These are phyloP conservation scores for Rattus rattus DNA, from an alignment of 2,113 vertebrate species.

Conservation along the genomic window DNA sequence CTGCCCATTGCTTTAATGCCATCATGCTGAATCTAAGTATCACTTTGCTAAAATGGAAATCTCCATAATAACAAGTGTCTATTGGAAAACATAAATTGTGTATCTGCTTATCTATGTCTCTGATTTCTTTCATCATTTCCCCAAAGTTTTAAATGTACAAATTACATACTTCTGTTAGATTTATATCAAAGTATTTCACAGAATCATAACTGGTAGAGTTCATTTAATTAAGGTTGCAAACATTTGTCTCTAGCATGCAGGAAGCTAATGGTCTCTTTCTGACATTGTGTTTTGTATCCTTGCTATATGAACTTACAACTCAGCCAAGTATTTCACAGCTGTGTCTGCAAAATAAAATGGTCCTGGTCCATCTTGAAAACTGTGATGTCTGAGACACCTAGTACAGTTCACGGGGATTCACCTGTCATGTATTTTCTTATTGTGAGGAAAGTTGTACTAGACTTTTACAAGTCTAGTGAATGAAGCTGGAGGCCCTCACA, in stretches of 20 bases:
- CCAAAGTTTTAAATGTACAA: not conserved
- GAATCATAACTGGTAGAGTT: not conserved
- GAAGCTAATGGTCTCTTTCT: not conserved
- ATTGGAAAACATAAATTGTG: not conserved
- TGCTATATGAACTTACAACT: not conserved
- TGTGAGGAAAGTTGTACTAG: not conserved
- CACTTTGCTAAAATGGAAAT: not conserved
- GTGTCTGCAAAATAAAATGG: not conserved
- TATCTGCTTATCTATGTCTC: not conserved
- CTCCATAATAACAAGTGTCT: not conserved
- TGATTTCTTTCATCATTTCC: not conserved
- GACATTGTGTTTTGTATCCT: not conserved
- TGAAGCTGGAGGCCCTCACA: not conserved
- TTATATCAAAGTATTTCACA: not conserved
- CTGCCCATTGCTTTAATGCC: not conserved
- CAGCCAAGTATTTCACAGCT: not conserved
- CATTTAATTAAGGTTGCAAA: not conserved
- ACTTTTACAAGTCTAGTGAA: not conserved
- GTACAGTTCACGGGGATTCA: not conserved
- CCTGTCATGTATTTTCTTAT: not conserved
- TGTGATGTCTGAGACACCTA: not conserved
- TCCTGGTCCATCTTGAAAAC: not conserved
- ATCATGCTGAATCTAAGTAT: not conserved
- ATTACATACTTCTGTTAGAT: not conserved
- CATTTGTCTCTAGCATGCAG: not conserved